Percentiles rank a stretch among this genome's conserved stretches.
phyloP scores from a whole-genome alignment of 2,113 vertebrate species.

The Lichenostomus cassidix region DNA sequence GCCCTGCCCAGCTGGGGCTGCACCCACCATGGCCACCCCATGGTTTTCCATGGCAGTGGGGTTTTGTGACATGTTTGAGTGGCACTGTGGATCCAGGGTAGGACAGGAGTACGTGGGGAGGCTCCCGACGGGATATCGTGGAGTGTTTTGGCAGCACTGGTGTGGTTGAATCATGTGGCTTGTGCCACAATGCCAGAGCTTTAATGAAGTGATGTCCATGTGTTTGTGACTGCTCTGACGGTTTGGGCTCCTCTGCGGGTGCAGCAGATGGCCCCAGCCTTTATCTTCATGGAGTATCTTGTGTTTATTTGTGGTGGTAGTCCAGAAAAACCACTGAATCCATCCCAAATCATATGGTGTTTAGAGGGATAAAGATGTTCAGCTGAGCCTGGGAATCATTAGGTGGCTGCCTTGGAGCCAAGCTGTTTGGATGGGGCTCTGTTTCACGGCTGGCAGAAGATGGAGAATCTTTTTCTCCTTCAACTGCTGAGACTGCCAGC shows the following conservation, averaged over 20 bases:
- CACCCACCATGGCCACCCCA: neutral
- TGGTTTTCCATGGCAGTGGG: rapidly evolving
- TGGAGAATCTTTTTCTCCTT: neutral
- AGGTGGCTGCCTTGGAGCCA: constrained; percentile 40
- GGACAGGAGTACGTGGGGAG: neutral
- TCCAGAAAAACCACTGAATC: neutral
- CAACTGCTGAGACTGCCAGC: neutral
- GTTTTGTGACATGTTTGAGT: neutral
- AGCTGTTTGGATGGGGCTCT: neutral
- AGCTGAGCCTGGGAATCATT: constrained; percentile 30
- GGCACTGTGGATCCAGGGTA: neutral
- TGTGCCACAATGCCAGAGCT: neutral
- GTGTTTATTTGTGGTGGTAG: neutral
- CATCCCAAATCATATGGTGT: neutral
- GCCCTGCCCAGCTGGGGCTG: neutral
- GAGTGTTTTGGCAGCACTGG: neutral
- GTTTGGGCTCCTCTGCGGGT: neutral
- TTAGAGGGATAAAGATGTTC: constrained; percentile 21
- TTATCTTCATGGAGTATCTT: neutral
- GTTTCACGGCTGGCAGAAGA: constrained; percentile 21
- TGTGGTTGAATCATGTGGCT: neutral
- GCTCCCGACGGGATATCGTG: neutral
- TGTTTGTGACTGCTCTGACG: neutral
- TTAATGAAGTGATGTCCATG: neutral
- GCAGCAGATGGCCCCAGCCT: constrained; percentile 1